phyloP scores from a whole-genome alignment of 2,113 vertebrate genomes.

The Burhinus oedicnemus region DNA sequence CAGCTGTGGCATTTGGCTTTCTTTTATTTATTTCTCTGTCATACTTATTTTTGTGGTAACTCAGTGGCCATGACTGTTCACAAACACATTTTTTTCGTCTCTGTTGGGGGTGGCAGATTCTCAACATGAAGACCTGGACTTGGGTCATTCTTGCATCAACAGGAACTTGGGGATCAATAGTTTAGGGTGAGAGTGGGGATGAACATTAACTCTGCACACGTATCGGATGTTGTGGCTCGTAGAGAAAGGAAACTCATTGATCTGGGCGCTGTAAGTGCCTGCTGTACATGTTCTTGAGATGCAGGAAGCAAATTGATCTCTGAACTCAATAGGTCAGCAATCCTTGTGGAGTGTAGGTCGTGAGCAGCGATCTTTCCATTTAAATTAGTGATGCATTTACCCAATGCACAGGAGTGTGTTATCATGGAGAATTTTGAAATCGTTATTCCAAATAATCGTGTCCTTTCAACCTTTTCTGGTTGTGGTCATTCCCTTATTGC shows the following conservation, averaged over 20 bases:
- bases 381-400: background rate
- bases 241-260: conserved; percentile 2
- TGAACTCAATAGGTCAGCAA: background rate
- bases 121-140: background rate
- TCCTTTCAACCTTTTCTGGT: background rate
- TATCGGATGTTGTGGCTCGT: background rate
- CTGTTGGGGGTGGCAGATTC: background rate
- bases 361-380: background rate
- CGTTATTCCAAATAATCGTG: background rate
- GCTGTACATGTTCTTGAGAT: background rate
- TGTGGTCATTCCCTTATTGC: background rate
- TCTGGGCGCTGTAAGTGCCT: background rate
- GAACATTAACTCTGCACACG: accelerated
- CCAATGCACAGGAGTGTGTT: background rate
- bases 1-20: background rate
- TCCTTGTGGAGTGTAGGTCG: background rate
- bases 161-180: background rate
- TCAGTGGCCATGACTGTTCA: background rate
- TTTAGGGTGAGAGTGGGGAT: background rate
- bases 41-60: background rate
- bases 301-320: conserved; percentile 12
- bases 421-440: background rate
- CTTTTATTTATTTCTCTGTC: background rate
- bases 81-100: background rate
- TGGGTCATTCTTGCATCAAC: background rate